Percentiles rank a stretch among this genome's conserved stretches.
Conservation (phyloP, 2,888 invertebrate genomes). For the Diarsia rubi region DNA sequence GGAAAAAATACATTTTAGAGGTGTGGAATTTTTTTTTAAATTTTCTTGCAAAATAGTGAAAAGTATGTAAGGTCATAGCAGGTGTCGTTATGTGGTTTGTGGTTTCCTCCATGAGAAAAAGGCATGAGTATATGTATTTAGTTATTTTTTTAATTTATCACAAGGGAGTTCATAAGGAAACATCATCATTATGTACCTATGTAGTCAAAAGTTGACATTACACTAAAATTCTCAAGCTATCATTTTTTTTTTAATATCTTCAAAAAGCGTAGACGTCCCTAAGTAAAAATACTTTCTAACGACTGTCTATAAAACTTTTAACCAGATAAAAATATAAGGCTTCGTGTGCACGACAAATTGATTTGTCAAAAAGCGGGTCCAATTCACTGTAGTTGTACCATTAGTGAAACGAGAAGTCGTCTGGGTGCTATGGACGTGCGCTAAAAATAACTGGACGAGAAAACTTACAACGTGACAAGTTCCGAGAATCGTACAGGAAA, state of each 20-base stretch:
- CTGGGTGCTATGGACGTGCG: constrained; percentile 55
- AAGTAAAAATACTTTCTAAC: background rate
- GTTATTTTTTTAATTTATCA: no score
- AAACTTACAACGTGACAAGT: constrained; percentile 43
- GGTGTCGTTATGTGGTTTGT: no score
- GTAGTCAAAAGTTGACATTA: background rate
- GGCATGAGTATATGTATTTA: no score
- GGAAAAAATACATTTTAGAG: no score
- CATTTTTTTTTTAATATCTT: background rate
- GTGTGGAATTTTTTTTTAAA: no score
- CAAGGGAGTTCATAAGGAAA: no score
- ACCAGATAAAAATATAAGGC: constrained; percentile 39
- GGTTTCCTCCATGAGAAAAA: no score
- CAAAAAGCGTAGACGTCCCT: background rate
- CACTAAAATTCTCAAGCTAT: background rate
- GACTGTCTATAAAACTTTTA: constrained; percentile 1
- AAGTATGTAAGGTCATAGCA: no score
- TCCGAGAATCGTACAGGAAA: constrained; percentile 28
- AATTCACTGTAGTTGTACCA: constrained; percentile 70
- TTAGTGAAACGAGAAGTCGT: constrained; percentile 75
- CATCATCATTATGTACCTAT: no score
- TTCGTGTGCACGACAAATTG: constrained; percentile 63
- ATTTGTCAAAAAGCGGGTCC: constrained; percentile 72
- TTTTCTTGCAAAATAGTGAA: no score
- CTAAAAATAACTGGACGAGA: constrained; percentile 51